Base-by-base conservation (phyloP, 2,113 vertebrate species). In the Oncorhynchus clarkii region DNA sequence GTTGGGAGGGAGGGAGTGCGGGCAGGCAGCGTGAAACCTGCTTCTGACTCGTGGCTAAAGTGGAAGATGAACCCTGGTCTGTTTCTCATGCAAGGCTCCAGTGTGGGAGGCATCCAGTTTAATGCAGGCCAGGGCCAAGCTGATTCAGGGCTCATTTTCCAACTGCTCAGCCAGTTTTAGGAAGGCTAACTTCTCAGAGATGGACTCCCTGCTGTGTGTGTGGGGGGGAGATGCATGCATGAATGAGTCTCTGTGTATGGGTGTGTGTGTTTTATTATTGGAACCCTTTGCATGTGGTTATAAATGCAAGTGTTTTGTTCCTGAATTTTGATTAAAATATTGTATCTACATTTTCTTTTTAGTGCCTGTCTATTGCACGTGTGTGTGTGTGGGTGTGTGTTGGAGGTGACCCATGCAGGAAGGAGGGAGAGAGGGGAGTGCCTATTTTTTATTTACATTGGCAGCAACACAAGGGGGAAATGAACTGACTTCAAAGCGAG, bases 381-480 rank as follows among this genome's bases (percentile, higher is more conserved):
- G 5, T 6, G 49, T 49, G 69, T 75, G 72, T 73, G 83, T 78
- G 70, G 70, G 74, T 70, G 84, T 70, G 75, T 16, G 67, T 79
- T 88, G 77, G 88, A 90, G 87, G 89, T 90, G 89, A 92, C 92
- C 92, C 85, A 76, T 87, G 85, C 81, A 86, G 90, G 81, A 86
- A 87, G 80, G 81, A 80, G 74, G 74, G 85, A 81, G 84, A 65
- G 79, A 85, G 79, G 73, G 74, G 80, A 84, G 85, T 34, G 82
- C 64, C 75, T 92, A 83, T n/a, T n/a, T n/a, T n/a, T n/a, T n/a
- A n/a, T 95, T 96, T 95, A 93, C 86, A 78, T 91, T 96, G 94
- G 93, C 94, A 93, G 88, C 83, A 83, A 73, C 85, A 88, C 88
- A 90, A 92, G 92, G 88, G 39, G 90, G 91, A 92, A 94, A 82